These are phyloP conservation scores for Cecidostiba fungosa DNA, from an alignment of 2,888 invertebrate species.

Conservation along the genomic window DNA sequence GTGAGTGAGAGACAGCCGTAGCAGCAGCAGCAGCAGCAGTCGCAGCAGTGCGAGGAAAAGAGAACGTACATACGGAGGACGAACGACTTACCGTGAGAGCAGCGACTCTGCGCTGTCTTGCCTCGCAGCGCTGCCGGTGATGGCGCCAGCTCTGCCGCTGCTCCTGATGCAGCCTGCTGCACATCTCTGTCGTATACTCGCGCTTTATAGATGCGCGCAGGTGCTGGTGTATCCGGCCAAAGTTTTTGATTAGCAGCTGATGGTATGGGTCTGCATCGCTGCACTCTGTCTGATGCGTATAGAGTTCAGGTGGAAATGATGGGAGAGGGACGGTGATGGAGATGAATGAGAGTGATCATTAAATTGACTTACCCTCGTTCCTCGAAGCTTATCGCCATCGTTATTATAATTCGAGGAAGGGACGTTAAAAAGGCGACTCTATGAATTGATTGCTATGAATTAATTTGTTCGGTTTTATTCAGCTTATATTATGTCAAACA, in stretches of 20 bases:
- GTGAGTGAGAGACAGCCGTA: too few species aligned
- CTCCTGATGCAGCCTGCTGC: not conserved
- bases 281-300: not conserved
- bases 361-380: not conserved
- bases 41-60: not conserved
- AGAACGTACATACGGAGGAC: not conserved
- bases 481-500: slow-evolving; percentile 21
- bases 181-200: not conserved
- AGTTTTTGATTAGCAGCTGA: slow-evolving; percentile 46
- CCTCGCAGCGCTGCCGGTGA: slow-evolving; percentile 41
- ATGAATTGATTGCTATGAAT: not conserved
- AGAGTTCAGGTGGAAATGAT: too few species aligned
- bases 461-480: slow-evolving; percentile 38
- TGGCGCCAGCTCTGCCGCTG: slow-evolving; percentile 56
- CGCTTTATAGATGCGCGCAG: not conserved
- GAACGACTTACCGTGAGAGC: slow-evolving; percentile 59
- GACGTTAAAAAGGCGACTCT: too few species aligned
- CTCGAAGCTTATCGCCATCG: not conserved
- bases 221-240: not conserved
- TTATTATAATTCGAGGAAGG: not conserved
- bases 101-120: slow-evolving; percentile 4
- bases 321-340: too few species aligned
- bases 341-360: not conserved
- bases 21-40: too few species aligned
- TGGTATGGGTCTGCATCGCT: not conserved